Evolutionary conservation across 2,888 invertebrate species (phyloP), one percentile per base, ranked within the genome.

Genomic region (Euphydryas editha): DNA sequence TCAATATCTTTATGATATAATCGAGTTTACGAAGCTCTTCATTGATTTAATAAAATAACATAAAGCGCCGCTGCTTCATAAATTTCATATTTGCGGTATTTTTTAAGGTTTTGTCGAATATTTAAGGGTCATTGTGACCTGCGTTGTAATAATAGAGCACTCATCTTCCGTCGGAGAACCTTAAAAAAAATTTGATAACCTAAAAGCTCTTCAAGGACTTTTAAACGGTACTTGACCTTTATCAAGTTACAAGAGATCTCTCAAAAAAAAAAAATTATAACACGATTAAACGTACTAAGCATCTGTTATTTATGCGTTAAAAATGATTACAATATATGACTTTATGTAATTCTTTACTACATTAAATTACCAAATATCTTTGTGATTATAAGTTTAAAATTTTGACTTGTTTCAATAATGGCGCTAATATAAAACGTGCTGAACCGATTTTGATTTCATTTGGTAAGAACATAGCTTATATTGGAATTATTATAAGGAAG

Each of bases 121-220:
- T 59, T 62, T 17, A 21, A 49, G 55, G 39, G 66, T 60, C 63
- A 66, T 69, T 49, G 65, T 66, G 63, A 69, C 66, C 51, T 60
- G 66, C 69, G 54, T 66, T 66, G 63, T 60, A 69, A 60, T 59
- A 66, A 69, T 61, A 55, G 61, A 66, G 63, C 46, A 55, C 69
- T 54, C 56, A 51, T 20, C 24, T 36, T n/a, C 49, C 51, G 30
- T 6, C 36, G 20, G 51, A 59, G 21, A 49, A 44, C 39, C 47
- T 47, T 44, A 15, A 44, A n/a, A 44, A 44, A n/a, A n/a, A n/a
- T 44, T 44, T 44, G 42, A 44, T 44, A 44, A 44, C 42, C n/a
- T 44, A 44, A 44, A n/a, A 44, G 42, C 15, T 15, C n/a, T 44
- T 44, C n/a, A 44, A 44, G 42, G n/a, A n/a, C n/a, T n/a, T 15